A percentile compares a stretch with the other conserved stretches of the same genome.
Conservation (phyloP, 2,888 invertebrate genomes). For the Drosophila demipolita region DNA sequence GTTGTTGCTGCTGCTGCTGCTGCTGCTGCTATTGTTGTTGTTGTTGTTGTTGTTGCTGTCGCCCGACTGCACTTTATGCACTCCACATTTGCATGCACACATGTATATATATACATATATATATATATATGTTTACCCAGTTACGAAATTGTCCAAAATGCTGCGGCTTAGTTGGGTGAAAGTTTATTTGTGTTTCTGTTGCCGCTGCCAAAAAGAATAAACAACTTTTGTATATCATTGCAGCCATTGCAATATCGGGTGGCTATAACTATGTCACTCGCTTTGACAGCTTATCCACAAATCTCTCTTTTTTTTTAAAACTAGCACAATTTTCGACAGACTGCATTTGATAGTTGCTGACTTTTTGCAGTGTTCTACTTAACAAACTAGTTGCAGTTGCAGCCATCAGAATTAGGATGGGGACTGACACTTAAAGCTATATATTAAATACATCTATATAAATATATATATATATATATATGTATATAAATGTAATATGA, state of each 20-base stretch:
- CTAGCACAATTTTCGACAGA: neutral
- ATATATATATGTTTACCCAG: slow-evolving; percentile 70
- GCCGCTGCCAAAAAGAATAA: slow-evolving; percentile 44
- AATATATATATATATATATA: neutral
- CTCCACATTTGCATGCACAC: slow-evolving; percentile 72
- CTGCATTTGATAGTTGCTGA: neutral
- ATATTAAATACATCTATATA: neutral
- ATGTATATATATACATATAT: slow-evolving; percentile 11
- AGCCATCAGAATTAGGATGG: neutral
- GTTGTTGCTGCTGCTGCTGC: slow-evolving; percentile 20
- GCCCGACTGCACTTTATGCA: slow-evolving; percentile 73
- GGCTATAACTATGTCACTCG: neutral
- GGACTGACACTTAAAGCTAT: neutral
- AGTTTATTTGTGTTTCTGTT: slow-evolving; percentile 54
- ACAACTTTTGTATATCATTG: slow-evolving; percentile 33
- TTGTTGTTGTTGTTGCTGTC: slow-evolving; percentile 29
- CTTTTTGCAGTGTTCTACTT: neutral
- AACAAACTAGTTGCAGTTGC: neutral
- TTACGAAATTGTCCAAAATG: slow-evolving; percentile 81
- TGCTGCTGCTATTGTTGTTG: slow-evolving; percentile 2
- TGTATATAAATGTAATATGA: neutral
- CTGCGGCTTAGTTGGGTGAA: slow-evolving; percentile 78
- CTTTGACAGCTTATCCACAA: slow-evolving; percentile 2
- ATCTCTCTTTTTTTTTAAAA: neutral
- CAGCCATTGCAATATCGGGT: neutral